Evolutionary conservation across 2,888 invertebrate genomes (phyloP), one percentile per base, ranked within the genome.

Genomic region (Neria commutata): DNA sequence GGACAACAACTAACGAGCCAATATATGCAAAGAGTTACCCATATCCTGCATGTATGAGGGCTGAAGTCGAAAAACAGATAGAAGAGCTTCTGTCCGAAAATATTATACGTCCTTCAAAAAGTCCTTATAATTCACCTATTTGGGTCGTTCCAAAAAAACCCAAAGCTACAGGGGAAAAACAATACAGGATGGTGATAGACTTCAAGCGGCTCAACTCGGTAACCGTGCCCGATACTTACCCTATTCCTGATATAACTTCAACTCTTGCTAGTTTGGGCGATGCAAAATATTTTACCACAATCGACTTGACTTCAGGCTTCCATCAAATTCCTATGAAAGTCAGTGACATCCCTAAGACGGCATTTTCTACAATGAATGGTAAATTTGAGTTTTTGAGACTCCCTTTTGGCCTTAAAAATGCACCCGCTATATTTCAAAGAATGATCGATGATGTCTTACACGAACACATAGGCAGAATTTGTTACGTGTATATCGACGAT

Each of bases 31-130:
- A 77, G 68, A 66, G 68, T 3, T 79, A 80, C 58, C 62, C 78
- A 11, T 78, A 78, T 54, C 80, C 79, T 0, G 65, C 73, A 23
- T 63, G 70, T 21, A 72, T 78, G 64, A 65, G 73, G 54, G 26
- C 49, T n/a, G 79, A 77, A 63, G 76, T 80, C 1, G 65, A 76
- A 4, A 65, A 49, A 5, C 75, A 80, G 63, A 68, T 79, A 0
- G 23, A 65, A 2, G 67, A 74, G 65, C 63, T 80, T 46, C 46
- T 76, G 14, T 46, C 70, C 3, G 70, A 72, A 51, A 58, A 65
- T 1, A 71, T 78, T 2, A 75, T 76, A 14, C 60, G 71, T 53
- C 67, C 66, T 14, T 72, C 72, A 0, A 67, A 64, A 40, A 72
- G 68, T 29, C 65, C 69, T 0, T 73, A 70, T 46, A 71, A 71